Evolutionary conservation across 2,797 vertebrate genomes (phyloP).

Genomic region (Gorsachius magnificus): DNA sequence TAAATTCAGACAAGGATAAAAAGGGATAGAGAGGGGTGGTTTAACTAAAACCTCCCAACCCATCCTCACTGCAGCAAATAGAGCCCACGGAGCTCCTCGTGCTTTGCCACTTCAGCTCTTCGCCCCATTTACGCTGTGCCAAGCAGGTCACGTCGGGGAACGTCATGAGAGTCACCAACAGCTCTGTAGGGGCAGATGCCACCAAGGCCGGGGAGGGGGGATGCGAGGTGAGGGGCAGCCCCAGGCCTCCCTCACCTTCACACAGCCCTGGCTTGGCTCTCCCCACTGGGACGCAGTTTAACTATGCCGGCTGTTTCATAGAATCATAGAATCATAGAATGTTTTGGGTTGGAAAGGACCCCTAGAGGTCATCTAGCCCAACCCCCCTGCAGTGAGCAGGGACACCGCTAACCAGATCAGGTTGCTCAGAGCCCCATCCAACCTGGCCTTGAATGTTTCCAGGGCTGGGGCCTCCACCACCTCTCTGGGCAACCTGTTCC

Average conservation of each 20-base stretch:
- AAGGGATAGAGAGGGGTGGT: not conserved
- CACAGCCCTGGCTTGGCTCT: not conserved
- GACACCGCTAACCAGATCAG: too few species aligned
- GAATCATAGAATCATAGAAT: too few species aligned
- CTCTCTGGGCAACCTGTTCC: too few species aligned
- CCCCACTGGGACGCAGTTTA: not conserved
- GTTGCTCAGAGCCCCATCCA: too few species aligned
- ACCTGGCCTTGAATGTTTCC: too few species aligned
- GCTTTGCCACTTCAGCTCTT: not conserved
- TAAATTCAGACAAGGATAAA: not conserved
- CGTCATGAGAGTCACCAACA: not conserved
- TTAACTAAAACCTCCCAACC: not conserved
- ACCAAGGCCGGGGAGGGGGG: not conserved
- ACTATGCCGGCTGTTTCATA: not conserved
- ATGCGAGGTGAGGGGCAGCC: not conserved
- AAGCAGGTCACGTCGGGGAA: not conserved
- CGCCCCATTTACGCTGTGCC: fast-evolving
- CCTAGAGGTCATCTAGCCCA: too few species aligned
- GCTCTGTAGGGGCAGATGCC: not conserved
- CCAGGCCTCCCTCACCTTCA: not conserved
- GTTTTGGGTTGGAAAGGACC: too few species aligned
- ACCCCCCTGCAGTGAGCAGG: too few species aligned
- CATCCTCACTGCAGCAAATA: not conserved
- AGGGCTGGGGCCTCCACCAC: too few species aligned
- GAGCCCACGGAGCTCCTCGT: not conserved